Evolutionary conservation across 2,797 vertebrate genomes (phyloP).

Genomic region (Ceryle rudis): DNA sequence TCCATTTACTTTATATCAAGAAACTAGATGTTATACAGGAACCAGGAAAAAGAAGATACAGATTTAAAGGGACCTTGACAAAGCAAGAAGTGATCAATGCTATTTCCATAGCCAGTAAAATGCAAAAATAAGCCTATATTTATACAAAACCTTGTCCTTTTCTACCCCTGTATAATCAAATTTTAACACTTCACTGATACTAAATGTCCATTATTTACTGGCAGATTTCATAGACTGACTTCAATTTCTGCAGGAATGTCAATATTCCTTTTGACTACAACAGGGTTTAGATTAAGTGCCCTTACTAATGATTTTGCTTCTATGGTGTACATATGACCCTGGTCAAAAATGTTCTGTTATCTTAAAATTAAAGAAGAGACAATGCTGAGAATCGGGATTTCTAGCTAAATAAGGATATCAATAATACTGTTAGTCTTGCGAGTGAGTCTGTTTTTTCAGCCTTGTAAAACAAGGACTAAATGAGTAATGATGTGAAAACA

Average conservation of each 20-base stretch:
- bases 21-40: not conserved
- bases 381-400: not conserved
- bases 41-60: not conserved
- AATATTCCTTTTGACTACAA: not conserved
- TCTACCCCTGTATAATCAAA: not conserved
- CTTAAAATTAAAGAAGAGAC: not conserved
- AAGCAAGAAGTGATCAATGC: rapidly evolving
- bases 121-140: not conserved
- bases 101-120: not conserved
- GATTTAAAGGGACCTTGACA: not conserved
- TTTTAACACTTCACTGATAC: not conserved
- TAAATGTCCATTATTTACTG: not conserved
- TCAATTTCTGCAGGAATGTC: not conserved
- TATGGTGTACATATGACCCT: not conserved
- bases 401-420: not conserved
- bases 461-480: not conserved
- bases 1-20: not conserved
- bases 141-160: not conserved
- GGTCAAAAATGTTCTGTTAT: not conserved
- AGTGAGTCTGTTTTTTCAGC: not conserved
- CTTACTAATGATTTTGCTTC: not conserved
- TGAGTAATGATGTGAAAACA: not conserved
- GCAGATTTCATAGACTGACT: not conserved
- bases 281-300: rapidly evolving
- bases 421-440: not conserved